Conservation (phyloP, 2,888 invertebrate species). For the Hirtodrosophila confusa region DNA sequence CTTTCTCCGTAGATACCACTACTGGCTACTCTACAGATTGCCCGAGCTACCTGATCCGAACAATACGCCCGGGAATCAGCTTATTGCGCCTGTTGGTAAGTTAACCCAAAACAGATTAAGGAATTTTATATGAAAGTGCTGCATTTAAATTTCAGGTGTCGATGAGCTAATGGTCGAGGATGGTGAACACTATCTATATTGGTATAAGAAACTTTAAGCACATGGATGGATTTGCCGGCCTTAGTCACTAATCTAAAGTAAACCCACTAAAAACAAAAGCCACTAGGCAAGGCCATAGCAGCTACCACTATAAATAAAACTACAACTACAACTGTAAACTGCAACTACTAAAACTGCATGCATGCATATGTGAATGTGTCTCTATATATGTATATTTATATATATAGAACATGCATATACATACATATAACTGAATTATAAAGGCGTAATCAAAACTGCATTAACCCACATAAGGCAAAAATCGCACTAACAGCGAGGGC, state of each 20-base stretch:
- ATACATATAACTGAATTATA: constrained; percentile 42
- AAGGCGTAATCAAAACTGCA: constrained; percentile 58
- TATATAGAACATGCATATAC: constrained; percentile 31
- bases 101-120: constrained; percentile 19
- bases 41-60: constrained; percentile 91
- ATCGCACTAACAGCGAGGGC: constrained; percentile 12
- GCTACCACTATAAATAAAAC: constrained; percentile 37
- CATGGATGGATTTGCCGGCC: constrained; percentile 54
- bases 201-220: constrained; percentile 95
- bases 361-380: constrained; percentile 18
- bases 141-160: constrained; percentile 86
- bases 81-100: constrained; percentile 94
- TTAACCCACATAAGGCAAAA: constrained; percentile 7
- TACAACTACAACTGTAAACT: constrained; percentile 18
- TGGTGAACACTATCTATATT: constrained; percentile 94
- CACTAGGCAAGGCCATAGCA: constrained; percentile 36
- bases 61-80: constrained; percentile 93
- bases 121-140: not conserved
- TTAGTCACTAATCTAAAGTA: constrained; percentile 57
- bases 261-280: constrained; percentile 49
- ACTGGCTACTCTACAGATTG: constrained; percentile 94
- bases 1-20: constrained; percentile 88
- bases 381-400: constrained; percentile 18
- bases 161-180: constrained; percentile 94
- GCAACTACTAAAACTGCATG: constrained; percentile 27